Evolutionary conservation across 2,888 invertebrate species (phyloP), one percentile per base, ranked within the genome.

Genomic region (Lepetodrilus schrolli): DNA sequence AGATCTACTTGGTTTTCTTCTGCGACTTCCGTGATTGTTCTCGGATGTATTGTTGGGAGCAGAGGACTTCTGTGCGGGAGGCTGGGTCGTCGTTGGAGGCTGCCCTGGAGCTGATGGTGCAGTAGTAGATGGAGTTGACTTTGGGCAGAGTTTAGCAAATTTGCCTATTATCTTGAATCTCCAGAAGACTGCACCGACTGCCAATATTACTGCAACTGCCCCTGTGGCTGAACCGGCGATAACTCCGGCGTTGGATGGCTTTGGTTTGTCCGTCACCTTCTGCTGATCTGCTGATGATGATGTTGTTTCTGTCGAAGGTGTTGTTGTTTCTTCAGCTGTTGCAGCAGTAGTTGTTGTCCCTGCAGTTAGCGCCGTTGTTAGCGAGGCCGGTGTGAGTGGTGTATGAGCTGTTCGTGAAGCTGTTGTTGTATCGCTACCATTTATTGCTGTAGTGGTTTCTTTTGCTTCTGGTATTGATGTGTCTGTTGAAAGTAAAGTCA

Each of bases 191-290:
- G 58, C 58, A 30, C 58, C 58, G 17, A 10, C 10, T 2, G 17
- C 13, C 2, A n/a, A 4, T 17, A 30, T 13, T 13, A 34, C 13
- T 17, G 58, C 58, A 17, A 58, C 30, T 2, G n/a, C 34, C 1
- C 58, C 58, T 30, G 58, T 58, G 4, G 34, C 58, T n/a, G 58
- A 13, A n/a, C 58, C 58, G 26, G 58, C 58, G 17, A 58, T 66
- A 23, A 21, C 21, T 4, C 37, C 38, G 20, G 38, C 38, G 37
- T n/a, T 38, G 21, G 38, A 66, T 4, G 50, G 7, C 21, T 13
- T 10, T 17, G 1, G 0, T 2, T 50, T 50, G 20, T 17, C n/a
- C 13, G 50, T 23, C 20, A 13, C 13, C 50, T 20, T 13, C 21
- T 17, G 17, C 17, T 17, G 4, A 17, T 13, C 21, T 20, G 26